Evolutionary conservation across 2,113 vertebrate genomes (phyloP).

Genomic region (Tragelaphus imberbis): DNA sequence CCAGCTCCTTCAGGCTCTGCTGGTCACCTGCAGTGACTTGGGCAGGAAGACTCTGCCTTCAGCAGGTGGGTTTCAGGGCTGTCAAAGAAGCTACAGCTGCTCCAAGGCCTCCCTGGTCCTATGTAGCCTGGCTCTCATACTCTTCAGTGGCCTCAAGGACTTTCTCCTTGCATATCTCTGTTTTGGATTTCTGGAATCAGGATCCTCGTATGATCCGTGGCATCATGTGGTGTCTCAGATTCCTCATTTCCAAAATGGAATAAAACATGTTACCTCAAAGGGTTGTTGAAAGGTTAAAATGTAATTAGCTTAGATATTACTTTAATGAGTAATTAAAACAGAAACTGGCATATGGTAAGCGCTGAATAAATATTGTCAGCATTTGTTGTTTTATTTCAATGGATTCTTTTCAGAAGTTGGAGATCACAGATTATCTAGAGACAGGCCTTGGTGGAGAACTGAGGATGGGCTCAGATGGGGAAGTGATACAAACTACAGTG

Average conservation of each 20-base stretch:
- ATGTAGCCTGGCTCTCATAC: background rate
- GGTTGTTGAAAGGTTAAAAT: background rate
- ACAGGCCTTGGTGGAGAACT: background rate
- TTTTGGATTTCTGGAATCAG: background rate
- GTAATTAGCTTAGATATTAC: background rate
- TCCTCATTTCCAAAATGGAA: background rate
- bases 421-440: background rate
- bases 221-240: background rate
- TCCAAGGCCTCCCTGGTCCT: background rate
- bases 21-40: background rate
- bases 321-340: background rate
- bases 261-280: background rate
- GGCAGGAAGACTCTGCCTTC: background rate
- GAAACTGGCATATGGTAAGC: background rate
- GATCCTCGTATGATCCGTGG: background rate
- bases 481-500: background rate
- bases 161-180: background rate
- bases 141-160: background rate
- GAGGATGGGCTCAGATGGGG: background rate
- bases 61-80: background rate
- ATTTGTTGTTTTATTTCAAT: background rate
- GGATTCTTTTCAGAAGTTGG: background rate
- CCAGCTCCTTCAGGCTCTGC: accelerated
- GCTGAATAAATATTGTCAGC: background rate
- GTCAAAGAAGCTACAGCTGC: background rate